Evolutionary conservation across 2,797 vertebrate genomes (phyloP).

Genomic region (Artibeus lituratus): DNA sequence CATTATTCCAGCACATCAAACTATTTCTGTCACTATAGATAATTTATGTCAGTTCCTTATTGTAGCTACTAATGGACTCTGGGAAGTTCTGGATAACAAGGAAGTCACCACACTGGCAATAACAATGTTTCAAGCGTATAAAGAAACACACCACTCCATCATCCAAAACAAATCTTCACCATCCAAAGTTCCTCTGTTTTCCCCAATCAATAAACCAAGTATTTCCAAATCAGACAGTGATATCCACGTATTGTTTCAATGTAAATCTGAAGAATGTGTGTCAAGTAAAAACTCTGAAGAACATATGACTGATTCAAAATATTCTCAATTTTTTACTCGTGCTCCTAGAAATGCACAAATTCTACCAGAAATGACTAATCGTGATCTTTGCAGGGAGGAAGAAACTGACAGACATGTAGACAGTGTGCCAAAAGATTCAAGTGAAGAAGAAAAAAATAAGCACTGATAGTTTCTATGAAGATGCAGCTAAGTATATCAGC

Average conservation of each 20-base stretch:
- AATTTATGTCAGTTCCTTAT: conserved; percentile 79
- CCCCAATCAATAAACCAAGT: not conserved
- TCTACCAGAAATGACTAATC: not conserved
- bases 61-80: conserved; percentile 80
- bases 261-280: not conserved
- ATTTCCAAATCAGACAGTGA: not conserved
- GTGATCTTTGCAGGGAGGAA: not conserved
- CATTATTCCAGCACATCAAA: conserved; percentile 77
- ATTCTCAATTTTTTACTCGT: not conserved
- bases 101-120: conserved; percentile 75
- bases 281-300: not conserved
- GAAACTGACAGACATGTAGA: not conserved
- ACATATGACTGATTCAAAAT: not conserved
- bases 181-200: rapidly evolving
- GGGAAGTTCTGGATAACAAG: conserved; percentile 78
- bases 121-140: conserved; percentile 60
- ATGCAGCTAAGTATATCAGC: conserved; percentile 70
- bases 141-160: not conserved
- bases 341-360: not conserved
- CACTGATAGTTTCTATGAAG: conserved; percentile 41
- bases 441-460: not conserved
- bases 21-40: conserved; percentile 72
- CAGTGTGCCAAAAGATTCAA: not conserved
- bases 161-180: not conserved
- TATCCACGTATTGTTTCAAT: conserved; percentile 37